Evolutionary conservation across 2,797 vertebrate genomes (phyloP).

Genomic region (Phrynocephalus forsythii): DNA sequence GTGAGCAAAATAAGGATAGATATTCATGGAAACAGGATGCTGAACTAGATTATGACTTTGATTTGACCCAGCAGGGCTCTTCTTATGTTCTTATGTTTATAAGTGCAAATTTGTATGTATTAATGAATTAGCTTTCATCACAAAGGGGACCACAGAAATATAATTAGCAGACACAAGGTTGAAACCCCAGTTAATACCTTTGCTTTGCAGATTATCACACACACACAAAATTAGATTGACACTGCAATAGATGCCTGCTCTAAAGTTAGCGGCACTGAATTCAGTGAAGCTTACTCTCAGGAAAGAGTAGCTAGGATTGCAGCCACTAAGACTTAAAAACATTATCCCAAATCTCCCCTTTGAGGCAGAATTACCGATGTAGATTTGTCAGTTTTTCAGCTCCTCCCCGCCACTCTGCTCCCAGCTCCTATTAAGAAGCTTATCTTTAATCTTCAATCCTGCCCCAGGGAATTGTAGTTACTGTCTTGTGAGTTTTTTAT

Average conservation of each 20-base stretch:
- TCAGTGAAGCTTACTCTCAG: neutral
- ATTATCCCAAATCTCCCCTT: constrained; percentile 5
- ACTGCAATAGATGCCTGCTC: neutral
- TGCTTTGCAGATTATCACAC: too few species aligned
- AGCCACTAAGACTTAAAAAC: neutral
- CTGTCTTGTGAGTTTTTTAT: neutral
- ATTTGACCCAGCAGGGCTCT: neutral
- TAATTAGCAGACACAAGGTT: neutral
- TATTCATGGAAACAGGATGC: too few species aligned
- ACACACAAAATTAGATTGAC: neutral
- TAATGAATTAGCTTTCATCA: neutral
- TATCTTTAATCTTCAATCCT: neutral
- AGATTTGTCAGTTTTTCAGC: constrained; percentile 1
- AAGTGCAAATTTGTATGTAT: constrained; percentile 9
- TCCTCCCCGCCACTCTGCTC: too few species aligned
- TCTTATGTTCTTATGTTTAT: neutral
- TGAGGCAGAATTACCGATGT: constrained; percentile 13
- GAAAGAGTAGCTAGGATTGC: neutral
- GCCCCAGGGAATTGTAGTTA: neutral
- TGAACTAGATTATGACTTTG: too few species aligned
- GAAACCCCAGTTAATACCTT: neutral
- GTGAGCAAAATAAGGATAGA: too few species aligned
- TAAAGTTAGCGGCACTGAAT: neutral
- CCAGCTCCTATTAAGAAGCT: neutral
- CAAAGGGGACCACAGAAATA: neutral